Base-by-base conservation (phyloP, 1,140 invertebrate species). In the Augochlora pura region DNA sequence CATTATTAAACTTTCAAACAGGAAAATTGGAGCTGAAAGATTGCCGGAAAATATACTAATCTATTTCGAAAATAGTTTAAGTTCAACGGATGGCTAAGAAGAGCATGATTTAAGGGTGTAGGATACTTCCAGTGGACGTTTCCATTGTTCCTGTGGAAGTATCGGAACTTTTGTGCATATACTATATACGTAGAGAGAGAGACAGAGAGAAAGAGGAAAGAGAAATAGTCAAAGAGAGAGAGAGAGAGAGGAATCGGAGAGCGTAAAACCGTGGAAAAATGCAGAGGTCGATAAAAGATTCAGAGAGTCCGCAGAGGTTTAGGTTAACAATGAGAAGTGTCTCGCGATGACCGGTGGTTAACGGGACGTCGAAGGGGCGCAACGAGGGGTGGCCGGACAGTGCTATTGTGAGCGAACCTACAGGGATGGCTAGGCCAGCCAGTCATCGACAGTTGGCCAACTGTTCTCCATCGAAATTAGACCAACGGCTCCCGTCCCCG, bases 401-500 rank as follows among this genome's bases (percentile, higher is more conserved):
- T 10, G 60, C 62, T 57, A 83, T 83, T 83, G 81, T 83, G 65
- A 67, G 62, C 39, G 10, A 73, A 65, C 62, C 78, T 62, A 67
- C 54, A 69, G 81, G 81, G 67, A 77, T 71, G 68, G 57, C 68
- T 64, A 72, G 42, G 38, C 75, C n/a, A 60, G 60, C 63, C 70
- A 73, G 62, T 65, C 81, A 73, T 77, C 79, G 81, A 81, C 81
- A 83, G 81, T 83, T 83, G 81, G 81, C 79, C 72, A 71, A 65
- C 49, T 65, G 46, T 32, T 69, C 52, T 77, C 66, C 46, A 59
- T 59, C 81, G 62, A 83, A 83, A 83, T 83, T 83, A 83, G 60
- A 71, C 81, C 72, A 59, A 59, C 46, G 49, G 23, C 23, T 67
- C 23, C 23, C 10, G 25, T 68, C 66, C 46, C n/a, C n/a, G n/a